Evolutionary conservation across 2,888 invertebrate genomes (phyloP).

Genomic region (Parnassius orleans): DNA sequence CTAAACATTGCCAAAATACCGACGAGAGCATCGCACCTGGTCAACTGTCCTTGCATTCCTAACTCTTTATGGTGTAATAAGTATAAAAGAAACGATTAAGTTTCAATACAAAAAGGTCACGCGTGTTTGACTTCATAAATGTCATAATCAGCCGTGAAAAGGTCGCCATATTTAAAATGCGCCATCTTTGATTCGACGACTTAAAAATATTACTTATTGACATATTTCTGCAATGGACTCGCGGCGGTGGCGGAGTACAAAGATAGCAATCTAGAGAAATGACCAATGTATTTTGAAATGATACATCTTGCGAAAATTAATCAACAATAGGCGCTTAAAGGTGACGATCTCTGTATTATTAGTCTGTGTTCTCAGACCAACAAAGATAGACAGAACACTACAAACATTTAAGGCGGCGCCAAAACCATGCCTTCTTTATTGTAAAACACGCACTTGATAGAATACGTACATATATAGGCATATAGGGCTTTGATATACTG

Average conservation of each 20-base stretch:
- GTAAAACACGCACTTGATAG: too few species aligned
- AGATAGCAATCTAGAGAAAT: slow-evolving; percentile 10
- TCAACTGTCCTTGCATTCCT: not conserved
- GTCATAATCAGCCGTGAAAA: slow-evolving; percentile 37
- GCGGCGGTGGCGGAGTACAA: slow-evolving; percentile 1
- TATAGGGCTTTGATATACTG: too few species aligned
- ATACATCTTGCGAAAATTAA: slow-evolving; percentile 5
- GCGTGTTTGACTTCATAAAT: slow-evolving; percentile 30
- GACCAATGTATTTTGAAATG: slow-evolving; percentile 11
- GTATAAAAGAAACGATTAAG: slow-evolving; percentile 25
- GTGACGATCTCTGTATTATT: not conserved
- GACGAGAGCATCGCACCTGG: not conserved
- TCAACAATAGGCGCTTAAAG: slow-evolving; percentile 11
- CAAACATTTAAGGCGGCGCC: too few species aligned
- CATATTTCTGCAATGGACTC: slow-evolving; percentile 13
- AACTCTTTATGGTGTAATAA: slow-evolving; percentile 25
- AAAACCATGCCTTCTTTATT: too few species aligned
- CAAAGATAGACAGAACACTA: too few species aligned
- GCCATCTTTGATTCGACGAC: slow-evolving; percentile 14
- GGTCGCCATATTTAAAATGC: slow-evolving; percentile 32
- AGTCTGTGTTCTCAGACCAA: too few species aligned
- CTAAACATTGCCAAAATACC: not conserved
- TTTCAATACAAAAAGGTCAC: slow-evolving; percentile 26
- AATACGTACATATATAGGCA: too few species aligned
- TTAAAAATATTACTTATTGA: slow-evolving; percentile 12